Evolutionary conservation across 1,140 invertebrate species (phyloP), one percentile per base, ranked within the genome.

Genomic region (Mylabris phalerata): DNA sequence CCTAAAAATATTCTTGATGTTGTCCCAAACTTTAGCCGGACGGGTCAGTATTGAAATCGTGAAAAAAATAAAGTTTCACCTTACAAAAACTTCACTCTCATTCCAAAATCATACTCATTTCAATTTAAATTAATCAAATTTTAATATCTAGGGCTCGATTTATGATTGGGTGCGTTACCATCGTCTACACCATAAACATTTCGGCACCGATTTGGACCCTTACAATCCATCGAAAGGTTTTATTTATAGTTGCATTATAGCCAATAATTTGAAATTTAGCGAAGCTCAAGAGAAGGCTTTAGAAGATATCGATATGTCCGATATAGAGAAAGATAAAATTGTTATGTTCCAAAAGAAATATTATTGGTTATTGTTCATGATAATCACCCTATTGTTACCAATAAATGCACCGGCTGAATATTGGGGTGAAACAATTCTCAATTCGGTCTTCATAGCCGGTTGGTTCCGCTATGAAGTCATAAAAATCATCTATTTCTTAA

Each of bases 181-280:
- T 72, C 81, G 93, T 57, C 79, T 95, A 2, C 95, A 98, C 68
- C 95, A 98, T 65, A 88, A 89, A 54, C 87, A 85, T 71, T 90
- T 89, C 49, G 87, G 88, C 25, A 93, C 94, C 0, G 85, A 95
- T 55, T 84, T 86, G 43, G 95, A 98, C 74, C 93, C 93, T 0
- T 95, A 90, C 71, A 90, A 96, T 71, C 84, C 88, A 59, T 86
- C 84, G 3, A 84, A 87, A 62, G 93, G 93, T 6, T 94, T 98
- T 67, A 74, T 92, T 48, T 92, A 90, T 69, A 80, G 92, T 7
- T 93, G 98, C 64, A 77, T 96, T 32, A 73, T 87, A 4, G 78
- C 80, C 0, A 59, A 61, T 39, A 65, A 85, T n/a, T 72, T 85
- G 13, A 79, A 81, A 19, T 82, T 87, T 45, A 90, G 91, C 63